Conservation (phyloP, 2,113 vertebrate species). For the Nanorana parkeri region DNA sequence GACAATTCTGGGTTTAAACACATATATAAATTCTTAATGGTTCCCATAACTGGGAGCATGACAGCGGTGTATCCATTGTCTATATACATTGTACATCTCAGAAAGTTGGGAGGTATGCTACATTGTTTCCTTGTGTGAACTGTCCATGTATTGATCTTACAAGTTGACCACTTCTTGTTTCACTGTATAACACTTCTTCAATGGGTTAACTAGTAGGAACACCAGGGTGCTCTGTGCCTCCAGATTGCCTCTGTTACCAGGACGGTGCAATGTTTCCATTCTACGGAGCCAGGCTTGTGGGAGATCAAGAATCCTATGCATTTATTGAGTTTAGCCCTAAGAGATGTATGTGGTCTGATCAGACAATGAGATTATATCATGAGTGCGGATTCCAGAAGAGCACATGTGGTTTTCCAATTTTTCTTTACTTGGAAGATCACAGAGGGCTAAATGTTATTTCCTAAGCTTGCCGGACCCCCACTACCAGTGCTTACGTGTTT, state of each 20-base stretch:
- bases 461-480: slow-evolving; percentile 5
- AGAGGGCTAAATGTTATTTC: slow-evolving; percentile 40
- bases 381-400: slow-evolving; percentile 11
- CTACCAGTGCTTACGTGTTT: not conserved
- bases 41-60: too few relatives aligned
- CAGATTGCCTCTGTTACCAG: not conserved
- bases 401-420: slow-evolving; percentile 16
- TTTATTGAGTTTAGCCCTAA: not conserved
- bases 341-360: slow-evolving; percentile 31
- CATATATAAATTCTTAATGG: too few relatives aligned
- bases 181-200: too few relatives aligned
- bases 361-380: slow-evolving; percentile 38
- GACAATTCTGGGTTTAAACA: too few relatives aligned
- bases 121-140: too few relatives aligned
- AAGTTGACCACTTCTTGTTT: too few relatives aligned
- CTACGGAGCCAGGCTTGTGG: not conserved
- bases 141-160: too few relatives aligned
- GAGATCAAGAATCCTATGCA: slow-evolving; percentile 2
- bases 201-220: too few relatives aligned
- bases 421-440: slow-evolving; percentile 37
- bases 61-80: too few relatives aligned
- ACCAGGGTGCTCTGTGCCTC: too few relatives aligned
- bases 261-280: not conserved
- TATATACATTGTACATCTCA: too few relatives aligned
- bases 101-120: too few relatives aligned